These are phyloP conservation scores for Standfussiana lucernea DNA, from an alignment of 2,888 invertebrate species.

Conservation along the genomic window DNA sequence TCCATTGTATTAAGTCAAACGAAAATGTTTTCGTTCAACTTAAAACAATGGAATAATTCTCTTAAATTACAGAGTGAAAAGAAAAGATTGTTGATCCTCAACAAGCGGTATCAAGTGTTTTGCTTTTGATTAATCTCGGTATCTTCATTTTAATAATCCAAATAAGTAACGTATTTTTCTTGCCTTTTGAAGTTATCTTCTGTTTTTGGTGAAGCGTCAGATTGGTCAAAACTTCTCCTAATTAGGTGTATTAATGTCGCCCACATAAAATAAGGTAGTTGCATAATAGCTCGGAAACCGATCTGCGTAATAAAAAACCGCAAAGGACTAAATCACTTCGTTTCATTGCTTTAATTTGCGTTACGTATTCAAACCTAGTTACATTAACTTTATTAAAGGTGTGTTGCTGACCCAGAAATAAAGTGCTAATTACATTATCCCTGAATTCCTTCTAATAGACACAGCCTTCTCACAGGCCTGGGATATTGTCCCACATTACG, in stretches of 20 bases:
- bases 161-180: neutral
- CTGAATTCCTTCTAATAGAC: constrained; percentile 8
- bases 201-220: neutral
- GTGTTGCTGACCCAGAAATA: constrained; percentile 34
- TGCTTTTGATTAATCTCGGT: constrained; percentile 33
- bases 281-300: neutral
- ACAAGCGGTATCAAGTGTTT: constrained; percentile 28
- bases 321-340: constrained; percentile 7
- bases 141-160: constrained; percentile 1
- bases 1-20: constrained; percentile 32
- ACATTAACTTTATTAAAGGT: constrained; percentile 48
- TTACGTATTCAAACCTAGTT: constrained; percentile 33
- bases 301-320: neutral
- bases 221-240: neutral
- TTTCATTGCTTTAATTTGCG: constrained; percentile 17
- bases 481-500: neutral
- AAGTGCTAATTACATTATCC: constrained; percentile 44
- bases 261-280: neutral
- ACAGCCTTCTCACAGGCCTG: neutral
- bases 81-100: constrained; percentile 23
- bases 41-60: too few species aligned
- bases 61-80: constrained; percentile 9
- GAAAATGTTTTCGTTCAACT: too few species aligned
- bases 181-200: neutral
- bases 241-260: neutral